Conservation (phyloP, 2,113 vertebrate species). For the Podarcis muralis region DNA sequence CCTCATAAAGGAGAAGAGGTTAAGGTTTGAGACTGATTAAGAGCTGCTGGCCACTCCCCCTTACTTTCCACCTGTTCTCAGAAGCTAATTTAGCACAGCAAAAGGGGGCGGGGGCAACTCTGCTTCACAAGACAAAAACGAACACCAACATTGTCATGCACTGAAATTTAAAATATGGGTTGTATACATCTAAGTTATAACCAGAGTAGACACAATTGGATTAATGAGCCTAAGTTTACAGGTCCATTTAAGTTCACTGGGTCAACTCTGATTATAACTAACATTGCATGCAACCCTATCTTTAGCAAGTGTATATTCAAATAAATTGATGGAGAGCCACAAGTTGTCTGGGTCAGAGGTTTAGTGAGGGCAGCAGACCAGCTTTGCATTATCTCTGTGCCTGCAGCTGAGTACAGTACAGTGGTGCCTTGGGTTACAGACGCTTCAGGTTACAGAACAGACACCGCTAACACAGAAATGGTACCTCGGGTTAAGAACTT, state of each 20-base stretch:
- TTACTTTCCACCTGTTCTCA: neutral
- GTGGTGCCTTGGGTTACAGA: too few species aligned
- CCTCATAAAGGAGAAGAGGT: neutral
- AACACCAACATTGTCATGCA: neutral
- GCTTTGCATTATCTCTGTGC: neutral
- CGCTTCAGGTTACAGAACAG: too few species aligned
- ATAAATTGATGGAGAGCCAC: neutral
- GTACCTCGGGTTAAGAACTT: too few species aligned
- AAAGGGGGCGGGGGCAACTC: too few species aligned
- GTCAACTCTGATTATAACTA: too few species aligned
- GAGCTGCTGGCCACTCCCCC: conserved; percentile 8
- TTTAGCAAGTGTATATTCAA: too few species aligned
- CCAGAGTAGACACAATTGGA: too few species aligned
- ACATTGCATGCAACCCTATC: too few species aligned
- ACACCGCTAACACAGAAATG: too few species aligned
- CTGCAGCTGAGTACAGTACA: neutral
- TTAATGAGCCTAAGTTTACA: too few species aligned
- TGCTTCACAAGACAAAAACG: neutral
- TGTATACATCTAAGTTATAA: neutral
- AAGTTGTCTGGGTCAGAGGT: neutral
- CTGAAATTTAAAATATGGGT: neutral
- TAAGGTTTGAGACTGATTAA: neutral
- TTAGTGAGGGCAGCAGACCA: neutral
- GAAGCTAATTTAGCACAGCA: neutral
- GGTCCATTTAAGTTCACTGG: neutral